Conservation (phyloP, 2,797 vertebrate species). For the Ctenopoma multispine region DNA sequence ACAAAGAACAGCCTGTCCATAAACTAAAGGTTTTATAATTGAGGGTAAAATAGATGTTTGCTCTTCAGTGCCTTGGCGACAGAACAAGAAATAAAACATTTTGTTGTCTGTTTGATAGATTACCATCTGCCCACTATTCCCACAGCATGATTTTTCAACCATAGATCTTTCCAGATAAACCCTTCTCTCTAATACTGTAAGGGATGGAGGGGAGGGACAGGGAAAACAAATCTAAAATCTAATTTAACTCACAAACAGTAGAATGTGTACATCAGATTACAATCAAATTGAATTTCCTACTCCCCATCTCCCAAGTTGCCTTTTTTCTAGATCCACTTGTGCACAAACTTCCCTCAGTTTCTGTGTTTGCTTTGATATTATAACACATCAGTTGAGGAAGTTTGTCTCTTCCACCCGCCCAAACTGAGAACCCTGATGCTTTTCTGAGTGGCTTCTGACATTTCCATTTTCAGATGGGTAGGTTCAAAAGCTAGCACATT, state of each 20-base stretch:
- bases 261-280: conserved; percentile 80
- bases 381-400: conserved; percentile 45
- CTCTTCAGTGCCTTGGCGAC: conserved; percentile 49
- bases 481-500: conserved; percentile 27
- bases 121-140: conserved; percentile 74
- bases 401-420: conserved; percentile 30
- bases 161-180: conserved; percentile 79
- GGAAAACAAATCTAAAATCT: conserved; percentile 83
- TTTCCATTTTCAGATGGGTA: conserved; percentile 42
- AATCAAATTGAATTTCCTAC: conserved; percentile 83
- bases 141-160: conserved; percentile 76
- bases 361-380: conserved; percentile 62
- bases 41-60: conserved; percentile 57
- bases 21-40: conserved; percentile 60
- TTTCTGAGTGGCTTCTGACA: conserved; percentile 32
- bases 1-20: conserved; percentile 25
- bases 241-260: conserved; percentile 82
- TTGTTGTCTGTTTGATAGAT: conserved; percentile 78
- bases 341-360: conserved; percentile 46
- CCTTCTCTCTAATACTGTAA: conserved; percentile 68
- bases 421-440: conserved; percentile 10
- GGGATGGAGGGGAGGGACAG: conserved; percentile 47
- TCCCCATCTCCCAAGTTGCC: conserved; percentile 66
- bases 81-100: conserved; percentile 72
- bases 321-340: conserved; percentile 49